phyloP scores from a whole-genome alignment of 2,888 invertebrate species.

The Callyntrura guangdongensis region DNA sequence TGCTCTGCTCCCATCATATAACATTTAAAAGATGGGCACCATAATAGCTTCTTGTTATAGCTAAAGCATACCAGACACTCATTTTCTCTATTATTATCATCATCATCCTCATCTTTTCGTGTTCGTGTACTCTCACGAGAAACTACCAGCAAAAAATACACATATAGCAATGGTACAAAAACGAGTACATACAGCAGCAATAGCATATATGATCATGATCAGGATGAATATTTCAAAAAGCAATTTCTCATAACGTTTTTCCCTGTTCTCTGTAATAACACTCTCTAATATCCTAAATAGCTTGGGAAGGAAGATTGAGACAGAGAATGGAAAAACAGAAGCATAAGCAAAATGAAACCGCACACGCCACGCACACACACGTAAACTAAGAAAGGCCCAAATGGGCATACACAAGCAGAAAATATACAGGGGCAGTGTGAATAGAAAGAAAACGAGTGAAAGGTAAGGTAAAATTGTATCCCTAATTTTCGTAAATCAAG shows the following conservation, averaged over 20 bases:
- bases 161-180: slow-evolving; percentile 28
- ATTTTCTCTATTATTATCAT: slow-evolving; percentile 54
- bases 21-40: slow-evolving; percentile 57
- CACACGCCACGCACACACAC: slow-evolving; percentile 4
- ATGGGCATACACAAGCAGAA: slow-evolving; percentile 10
- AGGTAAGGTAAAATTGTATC: slow-evolving; percentile 41
- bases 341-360: background rate
- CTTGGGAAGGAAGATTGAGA: slow-evolving; percentile 40
- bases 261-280: slow-evolving; percentile 39
- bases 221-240: slow-evolving; percentile 57
- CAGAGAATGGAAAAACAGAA: background rate
- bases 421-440: background rate
- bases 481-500: slow-evolving; percentile 66
- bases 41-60: slow-evolving; percentile 56
- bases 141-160: background rate
- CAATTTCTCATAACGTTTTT: slow-evolving; percentile 54
- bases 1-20: slow-evolving; percentile 61
- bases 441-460: slow-evolving; percentile 29
- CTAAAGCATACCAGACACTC: slow-evolving; percentile 42
- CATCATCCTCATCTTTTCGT: background rate
- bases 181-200: slow-evolving; percentile 13
- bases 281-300: slow-evolving; percentile 58
- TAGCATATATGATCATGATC: background rate
- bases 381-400: background rate
- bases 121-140: background rate